Evolutionary conservation across 2,113 vertebrate genomes (phyloP), one percentile per base, ranked within the genome.

Genomic region (Apodemus speciosus): DNA sequence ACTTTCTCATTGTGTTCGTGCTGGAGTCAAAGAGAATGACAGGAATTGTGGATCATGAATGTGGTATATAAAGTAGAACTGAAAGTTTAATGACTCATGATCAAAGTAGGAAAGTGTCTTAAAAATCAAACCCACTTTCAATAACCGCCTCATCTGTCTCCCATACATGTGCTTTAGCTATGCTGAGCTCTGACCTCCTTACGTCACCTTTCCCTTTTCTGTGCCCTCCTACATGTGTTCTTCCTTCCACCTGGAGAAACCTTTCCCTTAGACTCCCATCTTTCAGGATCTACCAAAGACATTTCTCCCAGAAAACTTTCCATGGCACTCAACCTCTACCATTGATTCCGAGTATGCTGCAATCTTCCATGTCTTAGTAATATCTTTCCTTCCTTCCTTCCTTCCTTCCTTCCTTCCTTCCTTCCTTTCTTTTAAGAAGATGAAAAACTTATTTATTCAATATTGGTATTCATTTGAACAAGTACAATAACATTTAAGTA

Each of bases 381-480:
- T 58, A 71, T 38, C 85, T 3, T 46, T 46, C 6, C 43, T 46
- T 46, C 6, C 43, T 46, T 46, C 6, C 43, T 46, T 46, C 6
- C 43, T 46, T 46, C 6, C 43, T 46, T 46, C 6, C 43, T 46
- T 46, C 6, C 43, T 46, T 46, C 6, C 43, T 46, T 46, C 6
- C 43, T 46, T 46, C 6, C 43, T 46, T 46, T 46, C 43, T 46
- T 46, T 46, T 86, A 62, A 94, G 66, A 73, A 53, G 11, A 3
- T 25, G 92, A 90, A 30, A 75, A 92, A 89, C 38, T 43, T 75
- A 85, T 90, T 53, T 38, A 46, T 46, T 46, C 43, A 92, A 93
- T 86, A 77, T 86, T 91, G 56, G 14, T 51, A 43, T 93, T 92
- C 30, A 62, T 90, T 85, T 73, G 72, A 85, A 90, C 35, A 94